Percentiles rank a stretch among this genome's conserved stretches.
Evolutionary conservation across 2,888 invertebrate species (phyloP).

Genomic region (Malacosoma neustria): DNA sequence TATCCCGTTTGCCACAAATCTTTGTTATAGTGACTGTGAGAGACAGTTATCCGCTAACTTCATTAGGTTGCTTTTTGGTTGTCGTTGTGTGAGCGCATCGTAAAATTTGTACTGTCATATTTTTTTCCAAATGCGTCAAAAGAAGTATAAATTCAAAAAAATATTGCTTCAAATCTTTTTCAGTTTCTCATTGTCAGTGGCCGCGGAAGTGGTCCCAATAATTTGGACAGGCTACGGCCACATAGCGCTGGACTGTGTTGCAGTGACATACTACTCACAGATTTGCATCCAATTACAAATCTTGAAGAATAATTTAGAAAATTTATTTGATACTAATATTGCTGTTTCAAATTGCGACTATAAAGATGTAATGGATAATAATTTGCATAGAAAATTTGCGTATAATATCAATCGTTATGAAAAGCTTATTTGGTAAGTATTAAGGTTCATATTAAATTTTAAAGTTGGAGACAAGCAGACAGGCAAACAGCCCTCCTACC

Average conservation of each 20-base stretch:
- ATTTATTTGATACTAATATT: conserved; percentile 16
- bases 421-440: conserved; percentile 25
- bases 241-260: conserved; percentile 21
- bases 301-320: conserved; percentile 27
- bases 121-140: too few relatives aligned
- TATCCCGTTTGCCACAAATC: too few relatives aligned
- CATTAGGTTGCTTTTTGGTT: too few relatives aligned
- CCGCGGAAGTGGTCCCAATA: conserved; percentile 17
- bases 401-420: conserved; percentile 28
- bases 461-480: too few relatives aligned
- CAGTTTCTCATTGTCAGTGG: conserved; percentile 22
- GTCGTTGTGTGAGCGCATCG: too few relatives aligned
- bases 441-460: background rate
- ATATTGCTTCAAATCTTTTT: conserved; percentile 11
- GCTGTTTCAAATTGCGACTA: conserved; percentile 7
- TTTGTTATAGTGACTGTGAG: too few relatives aligned
- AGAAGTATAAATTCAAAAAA: too few relatives aligned
- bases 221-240: conserved; percentile 29
- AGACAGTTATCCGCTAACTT: too few relatives aligned
- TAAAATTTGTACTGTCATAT: too few relatives aligned
- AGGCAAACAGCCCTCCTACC: too few relatives aligned
- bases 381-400: conserved; percentile 18
- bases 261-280: conserved; percentile 30
- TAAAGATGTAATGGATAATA: conserved; percentile 17
- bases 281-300: conserved; percentile 31